phyloP scores from a whole-genome alignment of 2,797 vertebrate genomes.

The Coregonus ussuriensis region DNA sequence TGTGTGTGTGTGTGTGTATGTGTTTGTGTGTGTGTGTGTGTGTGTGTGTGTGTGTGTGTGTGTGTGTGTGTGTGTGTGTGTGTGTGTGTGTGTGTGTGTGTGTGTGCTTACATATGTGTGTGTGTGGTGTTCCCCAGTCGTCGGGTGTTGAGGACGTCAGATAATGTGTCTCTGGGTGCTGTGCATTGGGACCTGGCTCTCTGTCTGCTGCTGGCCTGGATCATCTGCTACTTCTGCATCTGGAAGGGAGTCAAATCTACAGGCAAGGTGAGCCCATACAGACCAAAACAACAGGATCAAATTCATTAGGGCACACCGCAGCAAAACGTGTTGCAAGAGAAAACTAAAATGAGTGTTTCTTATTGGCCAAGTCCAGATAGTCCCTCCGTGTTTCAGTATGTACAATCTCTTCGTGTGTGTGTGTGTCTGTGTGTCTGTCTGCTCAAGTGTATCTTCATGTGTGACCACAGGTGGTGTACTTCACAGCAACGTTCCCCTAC shows the following conservation, averaged over 20 bases:
- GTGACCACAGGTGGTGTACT: conserved; percentile 85
- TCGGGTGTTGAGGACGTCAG: conserved; percentile 78
- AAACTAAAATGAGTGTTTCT: too few relatives aligned
- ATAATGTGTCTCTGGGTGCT: conserved; percentile 68
- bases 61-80: background rate
- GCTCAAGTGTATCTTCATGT: conserved; percentile 19
- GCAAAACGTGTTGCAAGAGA: background rate
- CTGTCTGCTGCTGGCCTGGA: conserved; percentile 80
- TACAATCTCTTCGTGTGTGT: background rate
- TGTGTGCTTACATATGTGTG: conserved; percentile 16
- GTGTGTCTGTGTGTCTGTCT: conserved; percentile 14
- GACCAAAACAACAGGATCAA: background rate
- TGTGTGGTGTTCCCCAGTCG: conserved; percentile 60
- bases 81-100: conserved; percentile 16
- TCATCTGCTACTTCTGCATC: conserved; percentile 85
- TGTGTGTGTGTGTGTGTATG: background rate
- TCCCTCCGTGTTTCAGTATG: too few relatives aligned
- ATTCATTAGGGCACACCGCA: background rate
- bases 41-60: background rate
- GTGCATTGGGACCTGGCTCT: conserved; percentile 75
- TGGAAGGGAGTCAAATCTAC: conserved; percentile 83
- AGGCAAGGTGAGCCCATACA: conserved; percentile 73
- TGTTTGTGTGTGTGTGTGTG: background rate
- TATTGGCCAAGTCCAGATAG: too few relatives aligned
- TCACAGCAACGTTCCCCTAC: conserved; percentile 91